Evolutionary conservation across 2,888 invertebrate genomes (phyloP).

Genomic region (Zygothrica quintamaculata): DNA sequence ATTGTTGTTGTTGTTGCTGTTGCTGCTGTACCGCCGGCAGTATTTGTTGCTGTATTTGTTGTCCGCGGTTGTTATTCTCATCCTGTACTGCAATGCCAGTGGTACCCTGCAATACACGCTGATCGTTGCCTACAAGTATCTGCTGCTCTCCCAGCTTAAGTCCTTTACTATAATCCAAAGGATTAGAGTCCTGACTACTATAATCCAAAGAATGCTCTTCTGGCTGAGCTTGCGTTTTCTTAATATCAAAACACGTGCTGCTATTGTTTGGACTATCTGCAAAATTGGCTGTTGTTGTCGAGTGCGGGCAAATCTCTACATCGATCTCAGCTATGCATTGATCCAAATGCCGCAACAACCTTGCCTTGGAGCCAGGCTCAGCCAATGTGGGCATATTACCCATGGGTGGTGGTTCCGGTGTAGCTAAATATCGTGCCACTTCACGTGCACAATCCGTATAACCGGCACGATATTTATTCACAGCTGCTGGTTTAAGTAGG

Average conservation of each 20-base stretch:
- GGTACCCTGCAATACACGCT: constrained; percentile 38
- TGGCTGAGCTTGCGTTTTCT: constrained; percentile 64
- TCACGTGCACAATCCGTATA: constrained; percentile 88
- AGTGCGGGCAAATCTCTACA: constrained; percentile 85
- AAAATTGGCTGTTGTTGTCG: constrained; percentile 67
- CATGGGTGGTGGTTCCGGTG: constrained; percentile 84
- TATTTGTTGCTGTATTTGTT: constrained; percentile 33
- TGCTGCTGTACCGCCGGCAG: too few species aligned
- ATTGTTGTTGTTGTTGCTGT: constrained; percentile 29
- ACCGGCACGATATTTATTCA: constrained; percentile 86
- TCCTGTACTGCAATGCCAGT: constrained; percentile 65
- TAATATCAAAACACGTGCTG: constrained; percentile 80
- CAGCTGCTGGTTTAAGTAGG: constrained; percentile 59
- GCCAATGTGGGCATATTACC: constrained; percentile 85
- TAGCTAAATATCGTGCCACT: constrained; percentile 84
- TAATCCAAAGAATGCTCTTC: constrained; percentile 83
- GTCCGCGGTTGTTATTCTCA: constrained; percentile 83
- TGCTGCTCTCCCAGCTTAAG: constrained; percentile 53
- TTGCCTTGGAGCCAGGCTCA: constrained; percentile 86
- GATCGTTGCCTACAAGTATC: constrained; percentile 26
- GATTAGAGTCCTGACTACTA: constrained; percentile 84
- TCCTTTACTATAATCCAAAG: constrained; percentile 85
- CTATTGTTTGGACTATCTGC: constrained; percentile 81
- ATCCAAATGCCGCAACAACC: constrained; percentile 86
- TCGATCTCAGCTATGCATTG: constrained; percentile 87